A percentile compares a stretch with the other conserved stretches of the same genome.
These are phyloP conservation scores for Apodemia zela DNA, from an alignment of 2,888 invertebrate species.

Conservation along the genomic window DNA sequence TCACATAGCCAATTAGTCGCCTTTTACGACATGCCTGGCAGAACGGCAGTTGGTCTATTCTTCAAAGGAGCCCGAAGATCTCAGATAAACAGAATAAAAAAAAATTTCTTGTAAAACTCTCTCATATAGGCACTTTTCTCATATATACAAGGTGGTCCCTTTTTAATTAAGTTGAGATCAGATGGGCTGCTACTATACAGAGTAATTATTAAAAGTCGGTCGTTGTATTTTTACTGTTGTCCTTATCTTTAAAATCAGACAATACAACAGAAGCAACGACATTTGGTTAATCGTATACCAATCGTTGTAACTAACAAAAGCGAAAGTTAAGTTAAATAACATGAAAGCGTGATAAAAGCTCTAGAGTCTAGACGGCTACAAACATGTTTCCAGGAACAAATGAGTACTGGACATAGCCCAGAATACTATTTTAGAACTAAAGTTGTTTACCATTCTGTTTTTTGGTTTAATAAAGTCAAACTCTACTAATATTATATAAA, in stretches of 20 bases:
- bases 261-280: background rate
- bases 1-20: no score
- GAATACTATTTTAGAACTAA: slow-evolving; percentile 5
- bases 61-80: no score
- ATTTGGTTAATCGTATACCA: background rate
- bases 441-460: slow-evolving; percentile 5
- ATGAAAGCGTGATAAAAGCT: slow-evolving; percentile 10
- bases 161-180: no score
- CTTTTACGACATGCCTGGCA: no score
- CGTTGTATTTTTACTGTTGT: background rate
- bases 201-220: background rate
- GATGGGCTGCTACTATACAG: no score
- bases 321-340: slow-evolving; percentile 10
- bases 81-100: no score
- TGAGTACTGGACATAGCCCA: background rate
- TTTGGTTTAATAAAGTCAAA: slow-evolving; percentile 1
- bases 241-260: background rate
- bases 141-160: no score
- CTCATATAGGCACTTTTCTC: no score
- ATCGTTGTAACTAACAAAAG: slow-evolving; percentile 2
- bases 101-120: no score
- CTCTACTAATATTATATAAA: no score
- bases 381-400: slow-evolving; percentile 10
- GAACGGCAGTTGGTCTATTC: no score
- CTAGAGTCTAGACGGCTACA: slow-evolving; percentile 2